phyloP scores from a whole-genome alignment of 92 coral and sea anemone species.

The Diadumene lineata region DNA sequence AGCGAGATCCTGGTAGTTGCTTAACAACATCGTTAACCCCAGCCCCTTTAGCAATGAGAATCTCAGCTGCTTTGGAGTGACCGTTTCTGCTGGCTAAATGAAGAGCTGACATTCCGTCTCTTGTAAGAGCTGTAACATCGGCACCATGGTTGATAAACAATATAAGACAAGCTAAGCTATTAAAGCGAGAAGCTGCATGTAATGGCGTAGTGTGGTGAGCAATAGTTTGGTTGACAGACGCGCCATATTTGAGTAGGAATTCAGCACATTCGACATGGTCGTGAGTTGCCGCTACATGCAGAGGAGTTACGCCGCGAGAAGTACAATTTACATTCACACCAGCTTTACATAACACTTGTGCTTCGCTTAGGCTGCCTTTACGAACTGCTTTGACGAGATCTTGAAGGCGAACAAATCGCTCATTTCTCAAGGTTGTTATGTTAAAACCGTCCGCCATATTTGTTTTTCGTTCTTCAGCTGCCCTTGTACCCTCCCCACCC shows the following conservation, averaged over 20 bases:
- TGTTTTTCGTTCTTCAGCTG: no score
- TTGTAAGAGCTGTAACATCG: conserved; percentile 59
- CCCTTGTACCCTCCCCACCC: conserved; percentile 3
- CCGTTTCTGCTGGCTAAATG: conserved; percentile 66
- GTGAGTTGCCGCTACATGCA: conserved; percentile 67
- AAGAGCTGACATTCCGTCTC: conserved; percentile 68
- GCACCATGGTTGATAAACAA: conserved; percentile 49
- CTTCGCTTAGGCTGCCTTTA: conserved; percentile 53
- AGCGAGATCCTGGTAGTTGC: conserved; percentile 30
- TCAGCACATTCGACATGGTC: conserved; percentile 71
- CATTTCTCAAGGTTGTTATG: no score
- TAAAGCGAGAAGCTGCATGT: conserved; percentile 62
- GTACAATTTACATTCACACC: conserved; percentile 61
- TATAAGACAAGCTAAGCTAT: conserved; percentile 65
- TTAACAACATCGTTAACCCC: conserved; percentile 38
- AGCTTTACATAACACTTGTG: conserved; percentile 39
- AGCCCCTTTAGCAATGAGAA: conserved; percentile 47
- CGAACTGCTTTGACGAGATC: conserved; percentile 55
- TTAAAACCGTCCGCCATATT: conserved; percentile 44
- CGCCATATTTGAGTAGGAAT: conserved; percentile 54
- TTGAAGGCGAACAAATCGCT: conserved; percentile 52
- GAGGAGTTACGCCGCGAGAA: conserved; percentile 60
- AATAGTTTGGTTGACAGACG: conserved; percentile 47
- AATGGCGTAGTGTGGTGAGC: conserved; percentile 49
- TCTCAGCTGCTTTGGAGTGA: conserved; percentile 45